These are phyloP conservation scores for Limnephilus rhombicus DNA, from an alignment of 2,888 invertebrate genomes.

Conservation along the genomic window DNA sequence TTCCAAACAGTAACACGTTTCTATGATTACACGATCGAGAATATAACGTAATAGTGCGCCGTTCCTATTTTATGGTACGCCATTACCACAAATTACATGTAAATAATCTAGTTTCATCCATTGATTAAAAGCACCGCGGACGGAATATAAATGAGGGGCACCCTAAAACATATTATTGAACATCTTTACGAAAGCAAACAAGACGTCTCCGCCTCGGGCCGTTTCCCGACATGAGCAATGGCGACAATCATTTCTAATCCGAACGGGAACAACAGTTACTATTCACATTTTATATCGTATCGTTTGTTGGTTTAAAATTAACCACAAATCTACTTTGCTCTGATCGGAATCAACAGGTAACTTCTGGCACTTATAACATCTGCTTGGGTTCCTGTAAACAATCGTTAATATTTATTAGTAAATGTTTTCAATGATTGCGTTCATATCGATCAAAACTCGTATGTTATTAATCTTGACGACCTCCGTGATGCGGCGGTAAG, in stretches of 20 bases:
- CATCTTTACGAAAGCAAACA: constrained; percentile 47
- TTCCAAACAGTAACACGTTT: constrained; percentile 33
- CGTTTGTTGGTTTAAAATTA: not conserved
- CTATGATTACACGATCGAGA: constrained; percentile 41
- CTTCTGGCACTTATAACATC: not conserved
- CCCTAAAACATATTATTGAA: constrained; percentile 46
- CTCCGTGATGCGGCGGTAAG: not conserved
- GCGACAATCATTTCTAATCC: constrained; percentile 36
- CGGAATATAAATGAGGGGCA: constrained; percentile 43
- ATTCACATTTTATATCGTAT: not conserved
- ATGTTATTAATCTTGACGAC: not conserved
- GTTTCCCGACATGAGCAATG: constrained; percentile 18
- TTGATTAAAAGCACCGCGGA: constrained; percentile 45
- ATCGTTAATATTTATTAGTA: not conserved
- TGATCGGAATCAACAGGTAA: not conserved
- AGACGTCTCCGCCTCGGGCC: constrained; percentile 19
- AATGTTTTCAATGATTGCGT: not conserved
- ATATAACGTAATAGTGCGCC: constrained; percentile 23
- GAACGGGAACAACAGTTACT: constrained; percentile 31
- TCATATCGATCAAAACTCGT: not conserved
- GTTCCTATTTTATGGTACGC: constrained; percentile 36
- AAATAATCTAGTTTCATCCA: constrained; percentile 46
- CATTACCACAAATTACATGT: constrained; percentile 49
- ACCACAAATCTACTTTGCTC: not conserved
- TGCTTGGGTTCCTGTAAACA: not conserved